Base-by-base conservation (phyloP, 2,113 vertebrate genomes). In the Rattus norvegicus region DNA sequence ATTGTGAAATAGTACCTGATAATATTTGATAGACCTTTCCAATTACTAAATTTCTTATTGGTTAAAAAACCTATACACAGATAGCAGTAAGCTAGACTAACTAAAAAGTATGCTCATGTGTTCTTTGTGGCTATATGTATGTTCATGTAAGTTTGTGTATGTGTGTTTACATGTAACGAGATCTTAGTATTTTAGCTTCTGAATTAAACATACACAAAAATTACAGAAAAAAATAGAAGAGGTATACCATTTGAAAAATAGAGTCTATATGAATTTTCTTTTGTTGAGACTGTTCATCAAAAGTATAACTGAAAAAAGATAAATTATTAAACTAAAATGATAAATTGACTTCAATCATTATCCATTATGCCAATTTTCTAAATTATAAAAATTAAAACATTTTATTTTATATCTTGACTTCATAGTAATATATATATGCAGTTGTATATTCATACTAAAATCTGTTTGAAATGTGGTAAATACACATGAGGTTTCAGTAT, bases 261-360 rank as follows among this genome's bases (percentile, higher is more conserved):
- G 69, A 87, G 47, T 16, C 16, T 84, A 65, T 70, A 36, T 88
- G 52, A 88, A 70, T 91, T 88, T 94, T 83, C 1, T 72, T 93
- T 54, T 88, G 7, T 90, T 87, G 16, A 80, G 19, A 56, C 54
- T 49, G 13, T 84, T 47, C 54, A 83, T 36, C 11, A 26, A 26
- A 89, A 94, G 70, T 63, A 76, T 79, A 84, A 88, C 5, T 88
- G 17, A 70, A 56, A 79, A 79, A 65, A 95, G 56, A 54, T 88
- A 96, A 63, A 88, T 93, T 72, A 30, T 59, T 19, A 77, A 91
- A 19, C 59, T 94, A 94, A 91, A 94, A 95, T 80, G 6, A 54
- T 59, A 69, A 94, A 85, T 22, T 94, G 28, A 61, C 33, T 93
- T 13, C 10, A 88, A 9, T 84, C 88, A 20, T 72, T 67, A 61